Evolutionary conservation across 2,797 vertebrate species (phyloP), one percentile per base, ranked within the genome.

Genomic region (Taeniopygia guttata): DNA sequence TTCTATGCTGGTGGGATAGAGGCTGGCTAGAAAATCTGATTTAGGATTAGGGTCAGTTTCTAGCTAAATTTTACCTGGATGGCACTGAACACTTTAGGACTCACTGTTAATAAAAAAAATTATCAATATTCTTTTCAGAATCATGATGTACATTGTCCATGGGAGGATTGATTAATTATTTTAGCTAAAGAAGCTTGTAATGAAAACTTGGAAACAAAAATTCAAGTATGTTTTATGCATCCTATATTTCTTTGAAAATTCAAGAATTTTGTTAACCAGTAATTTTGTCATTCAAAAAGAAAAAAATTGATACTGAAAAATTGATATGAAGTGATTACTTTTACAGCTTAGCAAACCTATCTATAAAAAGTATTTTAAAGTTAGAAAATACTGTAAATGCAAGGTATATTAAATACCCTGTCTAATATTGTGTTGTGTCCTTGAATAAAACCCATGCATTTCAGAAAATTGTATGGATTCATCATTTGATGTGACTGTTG

Each of bases 31-130:
- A 83, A 92, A 94, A 89, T 87, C 81, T 91, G 48, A 70, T 83
- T 80, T 80, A 74, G 84, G 34, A 92, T 90, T 94, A 93, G 78
- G 56, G 63, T 89, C 74, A 95, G 4, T 82, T 77, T 89, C 46
- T 67, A 55, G 70, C 52, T 83, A 46, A 87, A 79, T 87, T 91
- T 92, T 87, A 80, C 60, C 40, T 56, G 72, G 17, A 43, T 60
- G 38, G 6, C 64, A 60, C 20, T 36, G 38, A 69, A 79, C 27
- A 51, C 17, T 23, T 60, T 19, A 73, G 36, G 16, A 72, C 64
- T 84, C n/a, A 60, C 42, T 59, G 5, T 29, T 70, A 60, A 77
- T 48, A 29, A 46, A 46, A 46, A 22, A 45, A 59, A 42, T 16
- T 4, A 62, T 30, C 19, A 20, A 0, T 94, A 32, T 56, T 64